Base-by-base conservation (phyloP, 1,140 invertebrate genomes). In the Neodiprion fabricii region DNA sequence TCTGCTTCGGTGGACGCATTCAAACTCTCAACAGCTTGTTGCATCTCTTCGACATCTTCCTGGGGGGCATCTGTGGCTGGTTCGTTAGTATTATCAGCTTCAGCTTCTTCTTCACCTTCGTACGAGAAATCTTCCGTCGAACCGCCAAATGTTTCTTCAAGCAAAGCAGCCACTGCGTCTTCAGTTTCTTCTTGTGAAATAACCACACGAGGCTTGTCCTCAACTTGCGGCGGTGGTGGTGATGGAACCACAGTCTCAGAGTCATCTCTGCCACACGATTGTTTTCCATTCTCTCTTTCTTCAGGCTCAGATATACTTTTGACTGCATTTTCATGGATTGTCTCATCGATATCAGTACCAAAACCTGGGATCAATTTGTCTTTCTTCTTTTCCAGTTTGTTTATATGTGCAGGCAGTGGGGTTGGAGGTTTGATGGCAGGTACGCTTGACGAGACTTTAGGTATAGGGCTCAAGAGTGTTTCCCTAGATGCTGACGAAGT, bases 101-200 rank as follows among this genome's bases (percentile, higher is more conserved):
- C 85, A 77, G 77, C 85, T 84, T 88, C 85, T 76, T 85, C 84
- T 47, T 88, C 84, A 14, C 89, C 89, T 72, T 91, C 88, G 74
- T 88, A 87, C 0, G 90, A 87, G 47, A 90, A 90, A 72, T 91
- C 90, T 72, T 91, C 91, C 9, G 90, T 85, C 8, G 89, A 89
- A 0, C 86, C 90, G 9, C 94, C 94, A 83, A 96, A 96, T 73
- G 95, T 95, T 85, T 96, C 95, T 50, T 94, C 94, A 28, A 97
- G 84, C 7, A 97, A 85, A 9, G 95, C 96, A 2, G 96, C 96
- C 0, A 97, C 96, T 0, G 96, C 96, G 86, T 96, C 96, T 82
- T 96, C 95, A 0, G 96, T 97, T 88, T 97, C 96, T 88, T 97
- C 96, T 87, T 97, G 95, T 1, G 95, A 97, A 78, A 97, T 97